These are phyloP conservation scores for Acanthacorydalis orientalis DNA, from an alignment of 2,888 invertebrate genomes.

Conservation along the genomic window DNA sequence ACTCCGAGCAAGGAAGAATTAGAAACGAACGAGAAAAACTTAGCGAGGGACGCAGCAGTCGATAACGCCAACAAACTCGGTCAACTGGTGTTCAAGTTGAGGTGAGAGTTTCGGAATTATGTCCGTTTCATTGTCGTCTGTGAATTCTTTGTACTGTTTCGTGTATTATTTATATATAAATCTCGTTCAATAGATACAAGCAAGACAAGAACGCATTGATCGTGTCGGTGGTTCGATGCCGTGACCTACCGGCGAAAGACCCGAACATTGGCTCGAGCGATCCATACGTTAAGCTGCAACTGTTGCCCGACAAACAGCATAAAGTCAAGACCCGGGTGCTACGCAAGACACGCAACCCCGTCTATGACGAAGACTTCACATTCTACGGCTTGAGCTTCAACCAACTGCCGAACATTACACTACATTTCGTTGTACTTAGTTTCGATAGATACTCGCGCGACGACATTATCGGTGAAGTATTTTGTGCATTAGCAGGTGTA, in stretches of 20 bases:
- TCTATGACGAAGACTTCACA: constrained; percentile 97
- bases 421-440: constrained; percentile 86
- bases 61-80: constrained; percentile 57
- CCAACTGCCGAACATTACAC: constrained; percentile 74
- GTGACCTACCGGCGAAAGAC: constrained; percentile 73
- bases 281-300: constrained; percentile 94
- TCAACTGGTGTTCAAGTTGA: constrained; percentile 73
- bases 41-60: constrained; percentile 24
- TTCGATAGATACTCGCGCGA: constrained; percentile 97
- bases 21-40: constrained; percentile 39
- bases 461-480: constrained; percentile 95
- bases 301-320: constrained; percentile 94
- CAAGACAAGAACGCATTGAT: constrained; percentile 79
- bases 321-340: constrained; percentile 94
- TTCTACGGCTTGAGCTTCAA: constrained; percentile 86
- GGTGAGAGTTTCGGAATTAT: constrained; percentile 28
- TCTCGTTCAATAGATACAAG: constrained; percentile 52
- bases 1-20: constrained; percentile 35
- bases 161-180: neutral
- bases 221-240: constrained; percentile 82
- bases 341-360: constrained; percentile 87
- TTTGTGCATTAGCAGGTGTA: constrained; percentile 57
- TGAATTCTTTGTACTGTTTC: neutral
- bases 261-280: constrained; percentile 69
- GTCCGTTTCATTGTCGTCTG: neutral